phyloP scores from a whole-genome alignment of 2,113 vertebrate genomes.

The Butorides virescens region DNA sequence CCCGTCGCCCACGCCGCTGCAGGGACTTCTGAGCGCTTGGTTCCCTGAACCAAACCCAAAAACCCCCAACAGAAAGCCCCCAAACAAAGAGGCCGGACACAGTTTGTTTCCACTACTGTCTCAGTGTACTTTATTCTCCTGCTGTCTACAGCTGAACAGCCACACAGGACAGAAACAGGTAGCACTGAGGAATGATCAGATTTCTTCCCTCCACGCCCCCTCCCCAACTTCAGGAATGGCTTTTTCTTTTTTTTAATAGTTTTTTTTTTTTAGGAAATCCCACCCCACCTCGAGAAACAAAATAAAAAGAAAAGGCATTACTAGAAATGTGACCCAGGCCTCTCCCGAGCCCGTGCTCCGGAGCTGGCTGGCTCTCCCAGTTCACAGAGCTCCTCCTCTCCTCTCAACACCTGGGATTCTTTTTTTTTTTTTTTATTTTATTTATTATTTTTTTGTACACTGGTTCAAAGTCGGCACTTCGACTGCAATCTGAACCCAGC shows the following conservation, averaged over 20 bases:
- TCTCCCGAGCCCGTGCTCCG: constrained; percentile 12
- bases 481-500: constrained; percentile 74
- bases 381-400: constrained; percentile 41
- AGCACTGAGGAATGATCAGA: constrained; percentile 81
- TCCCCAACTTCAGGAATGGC: constrained; percentile 72
- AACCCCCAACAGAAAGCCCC: background rate
- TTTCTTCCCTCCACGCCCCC: constrained; percentile 65
- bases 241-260: background rate
- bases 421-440: background rate
- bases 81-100: constrained; percentile 57
- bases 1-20: too few relatives aligned
- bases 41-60: constrained; percentile 11
- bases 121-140: constrained; percentile 83
- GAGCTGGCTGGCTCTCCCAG: constrained; percentile 24
- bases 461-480: constrained; percentile 74
- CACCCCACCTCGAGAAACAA: constrained; percentile 16
- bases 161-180: constrained; percentile 81
- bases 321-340: constrained; percentile 29
- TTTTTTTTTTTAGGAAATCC: constrained; percentile 42
- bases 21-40: background rate
- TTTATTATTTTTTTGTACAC: constrained; percentile 28
- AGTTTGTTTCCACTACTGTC: constrained; percentile 72
- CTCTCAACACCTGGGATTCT: constrained; percentile 49
- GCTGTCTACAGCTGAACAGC: constrained; percentile 79
- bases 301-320: constrained; percentile 67